phyloP scores from a whole-genome alignment of 2,113 vertebrate species.

The Hydrochoerus hydrochaeris region DNA sequence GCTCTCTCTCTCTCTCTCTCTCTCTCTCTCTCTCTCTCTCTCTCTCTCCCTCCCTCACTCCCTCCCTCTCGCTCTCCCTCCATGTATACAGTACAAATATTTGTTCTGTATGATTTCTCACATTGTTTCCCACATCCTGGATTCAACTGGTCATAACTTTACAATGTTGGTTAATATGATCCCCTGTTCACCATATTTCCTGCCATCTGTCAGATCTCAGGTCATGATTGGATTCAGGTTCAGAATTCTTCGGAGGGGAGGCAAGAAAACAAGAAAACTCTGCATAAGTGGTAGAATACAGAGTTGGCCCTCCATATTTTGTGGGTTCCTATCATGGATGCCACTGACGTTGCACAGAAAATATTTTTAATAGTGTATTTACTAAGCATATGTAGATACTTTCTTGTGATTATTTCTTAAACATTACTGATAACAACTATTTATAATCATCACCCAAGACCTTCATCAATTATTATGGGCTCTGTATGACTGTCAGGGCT shows the following conservation, averaged over 20 bases:
- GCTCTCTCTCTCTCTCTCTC: not conserved
- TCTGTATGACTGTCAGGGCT: not conserved
- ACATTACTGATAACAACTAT: not conserved
- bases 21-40: not conserved
- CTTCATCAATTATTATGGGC: not conserved
- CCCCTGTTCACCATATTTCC: not conserved
- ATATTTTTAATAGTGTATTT: not conserved
- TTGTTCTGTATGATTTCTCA: not conserved
- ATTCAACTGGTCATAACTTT: not conserved
- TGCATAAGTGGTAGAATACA: not conserved
- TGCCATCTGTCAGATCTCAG: not conserved
- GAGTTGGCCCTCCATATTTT: not conserved
- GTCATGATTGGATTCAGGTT: not conserved
- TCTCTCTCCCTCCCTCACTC: not conserved
- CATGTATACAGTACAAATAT: not conserved
- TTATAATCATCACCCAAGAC: not conserved
- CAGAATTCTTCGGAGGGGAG: not conserved
- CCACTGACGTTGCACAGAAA: not conserved
- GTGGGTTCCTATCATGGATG: not conserved
- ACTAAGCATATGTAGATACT: not conserved
- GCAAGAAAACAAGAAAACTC: not conserved
- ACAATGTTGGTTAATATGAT: not conserved
- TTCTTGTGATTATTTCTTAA: not conserved
- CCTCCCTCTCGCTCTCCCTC: too few species aligned
- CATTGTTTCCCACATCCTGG: not conserved